phyloP scores from a whole-genome alignment of 2,113 vertebrate genomes.

The Urocitellus parryii region DNA sequence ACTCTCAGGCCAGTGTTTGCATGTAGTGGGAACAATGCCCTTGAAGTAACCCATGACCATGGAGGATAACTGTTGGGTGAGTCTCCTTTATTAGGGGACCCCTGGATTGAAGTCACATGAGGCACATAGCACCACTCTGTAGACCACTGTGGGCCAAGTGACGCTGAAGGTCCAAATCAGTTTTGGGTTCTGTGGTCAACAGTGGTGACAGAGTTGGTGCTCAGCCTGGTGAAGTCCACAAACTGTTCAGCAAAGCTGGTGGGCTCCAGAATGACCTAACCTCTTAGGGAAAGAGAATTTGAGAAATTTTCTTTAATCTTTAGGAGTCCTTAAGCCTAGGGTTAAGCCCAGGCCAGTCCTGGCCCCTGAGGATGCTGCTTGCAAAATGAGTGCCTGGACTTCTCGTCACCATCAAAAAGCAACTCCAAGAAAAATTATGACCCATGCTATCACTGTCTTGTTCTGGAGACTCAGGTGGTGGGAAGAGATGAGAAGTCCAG shows the following conservation, averaged over 20 bases:
- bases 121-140: background rate
- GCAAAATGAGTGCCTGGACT: background rate
- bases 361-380: background rate
- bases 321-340: background rate
- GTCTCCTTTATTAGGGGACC: background rate
- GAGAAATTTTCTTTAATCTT: background rate
- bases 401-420: background rate
- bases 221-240: background rate
- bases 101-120: background rate
- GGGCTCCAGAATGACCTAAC: background rate
- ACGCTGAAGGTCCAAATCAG: background rate
- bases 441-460: background rate
- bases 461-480: background rate
- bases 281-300: background rate
- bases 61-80: background rate
- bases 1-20: background rate
- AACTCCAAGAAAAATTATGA: background rate
- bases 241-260: background rate
- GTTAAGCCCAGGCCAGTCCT: background rate
- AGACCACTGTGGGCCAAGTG: accelerated
- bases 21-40: background rate
- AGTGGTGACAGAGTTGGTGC: background rate
- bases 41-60: background rate
- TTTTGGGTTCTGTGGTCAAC: background rate
- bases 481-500: too few relatives aligned